These are phyloP conservation scores for Nycticebus coucang DNA, from an alignment of 2,113 vertebrate genomes.

Conservation along the genomic window DNA sequence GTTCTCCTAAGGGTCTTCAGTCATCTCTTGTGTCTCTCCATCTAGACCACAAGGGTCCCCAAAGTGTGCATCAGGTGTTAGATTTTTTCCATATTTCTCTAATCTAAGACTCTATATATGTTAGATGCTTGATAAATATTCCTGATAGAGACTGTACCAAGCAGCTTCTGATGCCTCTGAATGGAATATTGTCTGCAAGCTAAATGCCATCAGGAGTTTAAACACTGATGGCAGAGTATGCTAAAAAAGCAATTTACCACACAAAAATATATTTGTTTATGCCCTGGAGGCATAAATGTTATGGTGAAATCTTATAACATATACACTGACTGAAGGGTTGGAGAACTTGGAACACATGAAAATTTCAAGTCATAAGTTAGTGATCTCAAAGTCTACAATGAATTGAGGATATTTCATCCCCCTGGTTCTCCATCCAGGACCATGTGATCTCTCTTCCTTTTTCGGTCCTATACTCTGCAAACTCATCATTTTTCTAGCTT, in stretches of 20 bases:
- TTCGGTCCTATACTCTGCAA: neutral
- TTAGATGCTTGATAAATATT: neutral
- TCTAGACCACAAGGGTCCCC: neutral
- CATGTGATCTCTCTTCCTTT: neutral
- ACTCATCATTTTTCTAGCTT: constrained; percentile 15
- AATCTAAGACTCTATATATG: neutral
- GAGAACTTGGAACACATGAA: constrained; percentile 27
- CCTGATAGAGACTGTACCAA: neutral
- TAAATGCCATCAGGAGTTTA: neutral
- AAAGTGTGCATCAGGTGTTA: neutral
- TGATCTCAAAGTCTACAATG: constrained; percentile 46
- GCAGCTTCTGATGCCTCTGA: neutral
- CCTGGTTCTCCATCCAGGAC: neutral
- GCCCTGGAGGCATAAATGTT: neutral
- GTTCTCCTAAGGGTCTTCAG: neutral
- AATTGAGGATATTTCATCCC: neutral
- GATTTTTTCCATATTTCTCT: neutral
- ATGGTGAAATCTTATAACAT: constrained; percentile 26
- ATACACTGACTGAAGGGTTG: neutral
- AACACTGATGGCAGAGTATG: neutral
- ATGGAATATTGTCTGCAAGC: neutral
- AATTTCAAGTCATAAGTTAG: neutral
- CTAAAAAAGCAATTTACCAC: constrained; percentile 12
- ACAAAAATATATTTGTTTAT: constrained; percentile 17
- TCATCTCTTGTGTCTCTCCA: neutral